These are phyloP conservation scores for Trachymyrmex septentrionalis DNA, from an alignment of 1,140 invertebrate species.

Conservation along the genomic window DNA sequence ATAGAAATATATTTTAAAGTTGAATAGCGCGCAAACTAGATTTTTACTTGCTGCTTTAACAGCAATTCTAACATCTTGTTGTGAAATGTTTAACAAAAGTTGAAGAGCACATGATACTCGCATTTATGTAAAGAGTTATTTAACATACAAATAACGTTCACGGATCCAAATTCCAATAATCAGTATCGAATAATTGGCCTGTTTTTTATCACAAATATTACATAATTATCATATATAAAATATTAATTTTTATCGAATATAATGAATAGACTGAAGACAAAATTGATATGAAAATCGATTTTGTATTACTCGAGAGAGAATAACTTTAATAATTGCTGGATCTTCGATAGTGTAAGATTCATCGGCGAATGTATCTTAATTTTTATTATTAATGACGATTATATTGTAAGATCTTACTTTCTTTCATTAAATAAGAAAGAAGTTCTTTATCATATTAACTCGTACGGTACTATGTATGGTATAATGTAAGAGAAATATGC, in stretches of 20 bases:
- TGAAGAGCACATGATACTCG: not conserved
- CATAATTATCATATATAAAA: not conserved
- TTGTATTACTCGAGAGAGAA: constrained; percentile 27
- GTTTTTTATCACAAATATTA: not conserved
- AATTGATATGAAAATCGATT: constrained; percentile 21
- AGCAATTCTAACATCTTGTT: constrained; percentile 1
- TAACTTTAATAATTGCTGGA: not conserved
- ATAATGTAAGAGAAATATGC: constrained; percentile 31
- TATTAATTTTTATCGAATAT: not conserved
- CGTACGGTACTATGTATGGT: constrained; percentile 11
- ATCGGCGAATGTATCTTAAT: constrained; percentile 26
- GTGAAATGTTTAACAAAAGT: constrained; percentile 31
- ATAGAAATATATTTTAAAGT: constrained; percentile 34
- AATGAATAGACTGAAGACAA: not conserved
- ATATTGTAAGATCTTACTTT: not conserved
- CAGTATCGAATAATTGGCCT: not conserved
- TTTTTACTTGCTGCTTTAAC: constrained; percentile 7
- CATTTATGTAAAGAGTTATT: constrained; percentile 18
- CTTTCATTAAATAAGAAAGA: not conserved
- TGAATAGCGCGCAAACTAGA: constrained; percentile 14
- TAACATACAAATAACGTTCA: constrained; percentile 3
- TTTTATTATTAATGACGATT: constrained; percentile 13
- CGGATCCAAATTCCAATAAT: not conserved
- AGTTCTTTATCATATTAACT: not conserved
- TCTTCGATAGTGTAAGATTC: constrained; percentile 16